Base-by-base conservation (phyloP, 1,140 invertebrate species). In the Dendrolimus punctatus region DNA sequence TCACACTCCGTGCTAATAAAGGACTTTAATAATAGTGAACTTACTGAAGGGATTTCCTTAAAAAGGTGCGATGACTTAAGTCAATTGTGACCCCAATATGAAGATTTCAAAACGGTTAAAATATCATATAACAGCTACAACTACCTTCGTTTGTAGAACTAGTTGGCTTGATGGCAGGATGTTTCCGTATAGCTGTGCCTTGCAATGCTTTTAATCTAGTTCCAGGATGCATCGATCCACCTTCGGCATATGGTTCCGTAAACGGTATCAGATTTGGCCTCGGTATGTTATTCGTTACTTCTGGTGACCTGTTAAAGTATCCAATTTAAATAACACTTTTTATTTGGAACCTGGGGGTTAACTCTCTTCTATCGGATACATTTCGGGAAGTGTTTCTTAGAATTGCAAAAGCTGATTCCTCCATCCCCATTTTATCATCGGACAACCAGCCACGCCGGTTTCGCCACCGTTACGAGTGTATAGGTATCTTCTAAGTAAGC, bases 251-350 rank as follows among this genome's bases (percentile, higher is more conserved):
- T 3, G 90, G 90, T 71, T 91, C 90, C 63, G 89, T 90, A 61
- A 91, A 91, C 46, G 90, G 90, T 74, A 91, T 91, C 52, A 91
- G 71, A 73, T 90, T 90, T 39, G 90, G 90, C 46, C 89, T 85
- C 6, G 90, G 90, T 68, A 91, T 90, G 58, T 88, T 91, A 62
- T 89, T 89, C 52, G 89, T 89, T 52, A 90, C 88, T 73, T 91
- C 89, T 43, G 89, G 82, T 49, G 87, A 88, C 85, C 87, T 88
- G 68, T 40, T 49, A 38, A 8, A 55, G 42, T 48, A 54, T 39
- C 39, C 43, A 53, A 53, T 46, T 43, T 44, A 46, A 53, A 53
- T 46, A 46, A 53, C 45, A 42, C 50, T 40, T 53, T 53, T 43
- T 46, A 44, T 42, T 47, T 6, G 7, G 6, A n/a, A n/a, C 40